A percentile compares a stretch with the other conserved stretches of the same genome.
Evolutionary conservation across 2,113 vertebrate genomes (phyloP).

Genomic region (Sorex araneus): DNA sequence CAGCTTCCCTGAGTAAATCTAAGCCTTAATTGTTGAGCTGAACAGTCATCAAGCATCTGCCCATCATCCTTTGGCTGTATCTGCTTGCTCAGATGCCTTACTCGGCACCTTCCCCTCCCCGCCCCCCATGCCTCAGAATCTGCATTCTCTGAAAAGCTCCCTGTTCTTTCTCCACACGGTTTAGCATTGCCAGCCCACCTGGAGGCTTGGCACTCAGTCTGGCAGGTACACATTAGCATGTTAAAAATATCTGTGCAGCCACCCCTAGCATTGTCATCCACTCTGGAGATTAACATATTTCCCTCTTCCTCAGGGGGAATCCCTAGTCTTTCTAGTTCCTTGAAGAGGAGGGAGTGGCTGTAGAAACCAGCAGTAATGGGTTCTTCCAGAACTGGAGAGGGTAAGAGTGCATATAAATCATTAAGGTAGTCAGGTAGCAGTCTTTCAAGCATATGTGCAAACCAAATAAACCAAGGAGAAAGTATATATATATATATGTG

Average conservation of each 20-base stretch:
- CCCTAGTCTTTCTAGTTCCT: slow-evolving; percentile 12
- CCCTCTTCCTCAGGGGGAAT: slow-evolving; percentile 62
- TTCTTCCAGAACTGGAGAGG: background rate
- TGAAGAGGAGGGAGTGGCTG: background rate
- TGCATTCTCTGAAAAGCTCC: slow-evolving; percentile 51
- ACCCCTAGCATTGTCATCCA: background rate
- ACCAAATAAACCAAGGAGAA: background rate
- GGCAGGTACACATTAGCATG: slow-evolving; percentile 75
- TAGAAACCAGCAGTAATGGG: background rate
- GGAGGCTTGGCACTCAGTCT: slow-evolving; percentile 72
- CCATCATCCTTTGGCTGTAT: background rate
- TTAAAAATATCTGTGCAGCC: slow-evolving; percentile 76
- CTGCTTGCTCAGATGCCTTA: background rate
- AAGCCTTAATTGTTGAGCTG: background rate
- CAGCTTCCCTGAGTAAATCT: background rate
- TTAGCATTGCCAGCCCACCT: slow-evolving; percentile 68
- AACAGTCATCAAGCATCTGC: background rate
- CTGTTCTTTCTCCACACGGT: slow-evolving; percentile 48
- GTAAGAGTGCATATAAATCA: background rate
- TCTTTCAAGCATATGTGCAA: background rate
- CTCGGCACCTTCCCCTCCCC: background rate
- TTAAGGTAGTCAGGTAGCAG: background rate
- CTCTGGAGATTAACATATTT: slow-evolving; percentile 43
- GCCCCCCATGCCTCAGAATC: slow-evolving; percentile 11
- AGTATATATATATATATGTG: too few species aligned